These are phyloP conservation scores for Notamacropus eugenii DNA, from an alignment of 2,797 vertebrate species.

Conservation along the genomic window DNA sequence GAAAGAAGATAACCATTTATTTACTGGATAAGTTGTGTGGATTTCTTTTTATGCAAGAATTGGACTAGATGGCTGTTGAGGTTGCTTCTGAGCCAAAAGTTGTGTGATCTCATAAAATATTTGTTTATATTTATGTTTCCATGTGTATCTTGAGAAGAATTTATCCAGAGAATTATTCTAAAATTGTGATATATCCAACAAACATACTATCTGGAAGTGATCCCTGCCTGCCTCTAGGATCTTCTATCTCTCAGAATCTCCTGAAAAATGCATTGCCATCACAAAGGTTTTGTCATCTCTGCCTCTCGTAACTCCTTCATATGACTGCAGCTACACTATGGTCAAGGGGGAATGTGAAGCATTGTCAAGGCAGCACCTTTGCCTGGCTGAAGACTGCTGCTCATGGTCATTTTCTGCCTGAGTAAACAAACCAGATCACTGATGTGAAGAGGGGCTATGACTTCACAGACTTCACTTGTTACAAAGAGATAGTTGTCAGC, in stretches of 20 bases:
- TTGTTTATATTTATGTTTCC: background rate
- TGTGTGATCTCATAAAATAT: background rate
- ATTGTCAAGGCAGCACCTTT: background rate
- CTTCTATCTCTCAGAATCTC: background rate
- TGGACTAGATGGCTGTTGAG: background rate
- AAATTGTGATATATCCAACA: background rate
- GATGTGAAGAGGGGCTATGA: background rate
- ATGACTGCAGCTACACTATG: background rate
- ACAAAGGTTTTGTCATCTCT: background rate
- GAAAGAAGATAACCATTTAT: background rate
- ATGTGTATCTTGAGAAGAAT: background rate
- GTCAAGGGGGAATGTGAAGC: background rate
- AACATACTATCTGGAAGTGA: background rate
- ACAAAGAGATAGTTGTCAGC: background rate
- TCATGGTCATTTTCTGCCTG: background rate
- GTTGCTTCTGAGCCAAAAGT: background rate
- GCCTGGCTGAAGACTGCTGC: background rate
- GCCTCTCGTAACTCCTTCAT: background rate
- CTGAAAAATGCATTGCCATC: background rate
- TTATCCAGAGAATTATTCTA: background rate
- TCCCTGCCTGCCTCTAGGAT: background rate
- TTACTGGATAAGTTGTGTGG: background rate
- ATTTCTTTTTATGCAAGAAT: background rate
- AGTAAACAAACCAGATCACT: background rate
- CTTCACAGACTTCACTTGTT: background rate